These are phyloP conservation scores for Sminthurinus aureus DNA, from an alignment of 2,888 invertebrate species.

Conservation along the genomic window DNA sequence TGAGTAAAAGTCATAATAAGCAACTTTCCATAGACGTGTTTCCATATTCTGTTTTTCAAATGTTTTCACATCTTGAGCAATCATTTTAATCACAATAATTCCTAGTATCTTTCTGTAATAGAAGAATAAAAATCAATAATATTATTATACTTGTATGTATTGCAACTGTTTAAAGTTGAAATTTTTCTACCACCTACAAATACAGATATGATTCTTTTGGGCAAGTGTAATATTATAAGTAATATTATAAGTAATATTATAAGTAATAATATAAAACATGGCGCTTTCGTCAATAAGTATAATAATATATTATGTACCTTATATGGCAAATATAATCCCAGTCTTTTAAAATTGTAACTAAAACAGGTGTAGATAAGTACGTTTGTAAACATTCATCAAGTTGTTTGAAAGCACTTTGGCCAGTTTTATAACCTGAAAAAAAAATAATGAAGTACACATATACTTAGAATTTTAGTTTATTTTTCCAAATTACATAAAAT, in stretches of 20 bases:
- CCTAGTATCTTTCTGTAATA: slow-evolving; percentile 20
- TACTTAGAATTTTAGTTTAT: no score
- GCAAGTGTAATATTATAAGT: no score
- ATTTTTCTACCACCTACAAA: no score
- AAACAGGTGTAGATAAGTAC: neutral
- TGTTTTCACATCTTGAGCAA: neutral
- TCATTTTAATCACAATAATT: slow-evolving; percentile 19
- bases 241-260: no score
- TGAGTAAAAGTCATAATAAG: slow-evolving; percentile 31
- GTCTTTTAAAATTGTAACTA: neutral
- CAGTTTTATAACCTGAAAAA: neutral
- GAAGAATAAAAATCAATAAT: neutral
- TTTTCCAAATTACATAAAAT: no score
- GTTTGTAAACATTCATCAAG: slow-evolving; percentile 25
- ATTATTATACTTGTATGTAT: neutral
- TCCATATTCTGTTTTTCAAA: slow-evolving; percentile 31
- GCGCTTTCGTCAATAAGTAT: neutral
- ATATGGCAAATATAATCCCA: slow-evolving; percentile 30
- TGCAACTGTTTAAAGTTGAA: no score
- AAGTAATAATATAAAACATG: no score
- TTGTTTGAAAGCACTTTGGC: slow-evolving; percentile 9
- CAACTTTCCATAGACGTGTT: slow-evolving; percentile 32
- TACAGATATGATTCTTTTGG: no score
- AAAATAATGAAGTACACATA: no score
- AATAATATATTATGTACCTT: slow-evolving; percentile 15